phyloP scores from a whole-genome alignment of 2,113 vertebrate species.

The Cyprinodon tularosa region DNA sequence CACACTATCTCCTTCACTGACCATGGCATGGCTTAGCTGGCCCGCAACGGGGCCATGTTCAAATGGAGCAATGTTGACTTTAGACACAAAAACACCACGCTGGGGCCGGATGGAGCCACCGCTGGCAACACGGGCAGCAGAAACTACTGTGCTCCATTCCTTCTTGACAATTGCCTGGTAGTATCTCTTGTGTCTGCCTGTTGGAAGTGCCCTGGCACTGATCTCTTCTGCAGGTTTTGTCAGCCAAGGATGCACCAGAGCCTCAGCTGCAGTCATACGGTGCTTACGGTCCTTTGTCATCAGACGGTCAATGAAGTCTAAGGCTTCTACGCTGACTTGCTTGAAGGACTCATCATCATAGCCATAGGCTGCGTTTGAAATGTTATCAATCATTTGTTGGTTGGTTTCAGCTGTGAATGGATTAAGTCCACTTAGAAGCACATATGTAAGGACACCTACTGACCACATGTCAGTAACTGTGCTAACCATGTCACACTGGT shows the following conservation, averaged over 20 bases:
- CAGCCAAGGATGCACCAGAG: conserved; percentile 90
- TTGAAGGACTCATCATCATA: conserved; percentile 97
- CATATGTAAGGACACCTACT: conserved; percentile 90
- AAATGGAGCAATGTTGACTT: conserved; percentile 95
- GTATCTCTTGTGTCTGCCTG: conserved; percentile 91
- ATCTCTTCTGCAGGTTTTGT: conserved; percentile 85
- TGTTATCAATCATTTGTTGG: conserved; percentile 96
- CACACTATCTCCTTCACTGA: conserved; percentile 86
- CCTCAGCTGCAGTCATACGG: conserved; percentile 95
- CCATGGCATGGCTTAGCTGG: conserved; percentile 86
- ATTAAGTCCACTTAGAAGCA: conserved; percentile 93
- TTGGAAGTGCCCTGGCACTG: conserved; percentile 88
- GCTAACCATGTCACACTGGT: conserved; percentile 94
- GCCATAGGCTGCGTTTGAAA: conserved; percentile 91
- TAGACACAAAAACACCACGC: conserved; percentile 89
- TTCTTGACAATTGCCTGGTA: conserved; percentile 92
- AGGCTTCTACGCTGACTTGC: conserved; percentile 87
- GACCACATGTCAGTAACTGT: conserved; percentile 98
- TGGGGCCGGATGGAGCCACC: conserved; percentile 93
- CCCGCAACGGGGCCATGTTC: conserved; percentile 93
- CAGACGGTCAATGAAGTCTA: conserved; percentile 94
- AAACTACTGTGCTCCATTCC: conserved; percentile 92
- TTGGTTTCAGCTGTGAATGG: conserved; percentile 97
- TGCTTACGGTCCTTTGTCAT: conserved; percentile 95
- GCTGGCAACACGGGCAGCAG: conserved; percentile 91